Conservation (phyloP, 2,888 invertebrate genomes). For the Drosophila borealis region DNA sequence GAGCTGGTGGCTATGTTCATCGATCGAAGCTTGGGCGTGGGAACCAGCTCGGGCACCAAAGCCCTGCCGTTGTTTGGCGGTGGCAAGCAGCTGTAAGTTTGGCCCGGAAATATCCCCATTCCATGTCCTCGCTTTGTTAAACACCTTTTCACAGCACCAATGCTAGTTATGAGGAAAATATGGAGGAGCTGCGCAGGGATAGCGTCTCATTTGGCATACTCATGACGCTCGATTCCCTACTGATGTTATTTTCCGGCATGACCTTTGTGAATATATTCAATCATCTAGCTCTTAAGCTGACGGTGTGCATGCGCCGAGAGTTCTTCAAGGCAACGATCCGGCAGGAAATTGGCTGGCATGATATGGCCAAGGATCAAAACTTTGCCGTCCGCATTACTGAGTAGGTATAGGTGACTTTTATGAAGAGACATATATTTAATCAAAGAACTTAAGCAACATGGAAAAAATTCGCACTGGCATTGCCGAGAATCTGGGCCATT, state of each 20-base stretch:
- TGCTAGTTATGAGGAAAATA: slow-evolving; percentile 86
- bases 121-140: neutral
- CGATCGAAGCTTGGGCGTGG: slow-evolving; percentile 87
- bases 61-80: slow-evolving; percentile 88
- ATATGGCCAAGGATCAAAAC: slow-evolving; percentile 89
- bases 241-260: slow-evolving; percentile 87
- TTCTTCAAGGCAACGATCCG: slow-evolving; percentile 88
- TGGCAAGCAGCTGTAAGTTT: slow-evolving; percentile 86
- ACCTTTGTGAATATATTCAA: slow-evolving; percentile 89
- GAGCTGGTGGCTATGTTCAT: slow-evolving; percentile 89
- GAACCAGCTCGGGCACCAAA: slow-evolving; percentile 86
- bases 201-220: slow-evolving; percentile 88
- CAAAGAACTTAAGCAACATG: slow-evolving; percentile 87
- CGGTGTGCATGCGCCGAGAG: slow-evolving; percentile 86
- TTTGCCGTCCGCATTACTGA: slow-evolving; percentile 90
- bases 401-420: slow-evolving; percentile 84
- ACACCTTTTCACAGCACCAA: slow-evolving; percentile 83
- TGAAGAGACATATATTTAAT: neutral
- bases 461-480: slow-evolving; percentile 93
- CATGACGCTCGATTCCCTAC: slow-evolving; percentile 86
- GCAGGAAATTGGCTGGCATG: slow-evolving; percentile 91
- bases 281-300: slow-evolving; percentile 87
- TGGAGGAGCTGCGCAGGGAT: slow-evolving; percentile 87
- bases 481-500: slow-evolving; percentile 92
- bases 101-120: accelerated